A percentile compares a stretch with the other conserved stretches of the same genome.
Evolutionary conservation across 1,140 invertebrate genomes (phyloP).

Genomic region (Potamilus streckersoni): DNA sequence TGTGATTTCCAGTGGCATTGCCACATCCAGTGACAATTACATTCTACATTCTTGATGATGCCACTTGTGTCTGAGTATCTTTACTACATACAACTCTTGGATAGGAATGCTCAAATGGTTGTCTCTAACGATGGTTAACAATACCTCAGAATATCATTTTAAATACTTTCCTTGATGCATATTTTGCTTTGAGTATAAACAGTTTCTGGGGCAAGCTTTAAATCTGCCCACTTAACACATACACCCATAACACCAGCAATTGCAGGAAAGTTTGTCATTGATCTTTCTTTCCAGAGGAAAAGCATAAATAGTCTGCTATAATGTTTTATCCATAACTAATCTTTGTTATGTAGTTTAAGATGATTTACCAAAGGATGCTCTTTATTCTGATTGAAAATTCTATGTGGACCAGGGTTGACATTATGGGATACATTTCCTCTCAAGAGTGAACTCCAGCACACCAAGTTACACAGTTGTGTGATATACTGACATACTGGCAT

Average conservation of each 20-base stretch:
- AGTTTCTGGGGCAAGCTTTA: slow-evolving; percentile 12
- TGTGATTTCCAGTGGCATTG: slow-evolving; percentile 44
- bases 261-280: slow-evolving; percentile 3
- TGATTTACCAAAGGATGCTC: slow-evolving; percentile 13
- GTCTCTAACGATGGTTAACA: slow-evolving; percentile 12
- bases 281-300: slow-evolving; percentile 5
- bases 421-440: background rate
- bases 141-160: background rate
- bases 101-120: slow-evolving; percentile 19
- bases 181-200: background rate
- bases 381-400: slow-evolving; percentile 1
- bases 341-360: slow-evolving; percentile 21
- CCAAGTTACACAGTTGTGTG: too few relatives aligned
- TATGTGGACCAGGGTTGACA: slow-evolving; percentile 4
- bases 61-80: background rate
- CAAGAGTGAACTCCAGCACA: too few relatives aligned
- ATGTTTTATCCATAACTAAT: slow-evolving; percentile 19
- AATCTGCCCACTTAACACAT: slow-evolving; percentile 9
- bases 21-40: slow-evolving; percentile 36
- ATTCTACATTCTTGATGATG: slow-evolving; percentile 23
- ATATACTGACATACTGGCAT: too few relatives aligned
- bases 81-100: slow-evolving; percentile 7
- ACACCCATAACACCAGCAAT: slow-evolving; percentile 16
- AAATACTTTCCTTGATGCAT: background rate
- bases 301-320: slow-evolving; percentile 1